phyloP scores from a whole-genome alignment of 1,140 invertebrate species.

The Solenopsis fugax region DNA sequence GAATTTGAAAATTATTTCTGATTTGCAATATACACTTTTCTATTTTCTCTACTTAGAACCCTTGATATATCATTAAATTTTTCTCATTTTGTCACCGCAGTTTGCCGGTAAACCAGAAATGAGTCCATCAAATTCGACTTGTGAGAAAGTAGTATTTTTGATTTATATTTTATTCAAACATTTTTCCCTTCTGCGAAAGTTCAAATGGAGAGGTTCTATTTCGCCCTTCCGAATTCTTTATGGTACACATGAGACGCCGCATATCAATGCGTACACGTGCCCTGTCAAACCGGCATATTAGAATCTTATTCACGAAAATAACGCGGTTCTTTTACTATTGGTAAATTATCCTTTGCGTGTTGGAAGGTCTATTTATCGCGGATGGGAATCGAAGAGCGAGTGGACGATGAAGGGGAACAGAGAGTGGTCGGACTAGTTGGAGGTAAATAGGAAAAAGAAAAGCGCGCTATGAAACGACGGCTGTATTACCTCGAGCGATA shows the following conservation, averaged over 20 bases:
- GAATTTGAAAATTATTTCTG: background rate
- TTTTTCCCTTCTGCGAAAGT: conserved; percentile 3
- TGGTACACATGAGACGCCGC: background rate
- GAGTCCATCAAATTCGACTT: background rate
- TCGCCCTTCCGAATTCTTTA: background rate
- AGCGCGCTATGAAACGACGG: conserved; percentile 50
- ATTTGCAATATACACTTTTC: background rate
- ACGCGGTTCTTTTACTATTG: conserved; percentile 58
- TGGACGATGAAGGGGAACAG: conserved; percentile 14
- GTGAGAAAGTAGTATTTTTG: background rate
- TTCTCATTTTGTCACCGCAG: background rate
- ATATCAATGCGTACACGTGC: background rate
- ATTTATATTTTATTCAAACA: conserved; percentile 11
- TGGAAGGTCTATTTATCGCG: conserved; percentile 47
- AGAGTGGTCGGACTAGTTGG: background rate
- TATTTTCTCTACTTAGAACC: background rate
- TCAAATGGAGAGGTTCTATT: background rate
- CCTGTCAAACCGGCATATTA: background rate
- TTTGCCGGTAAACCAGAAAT: background rate
- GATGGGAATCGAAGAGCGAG: background rate
- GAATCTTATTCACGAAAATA: conserved; percentile 47
- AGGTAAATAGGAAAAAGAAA: conserved; percentile 34
- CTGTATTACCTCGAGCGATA: conserved; percentile 75
- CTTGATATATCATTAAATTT: background rate
- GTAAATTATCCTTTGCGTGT: conserved; percentile 67